phyloP scores from a whole-genome alignment of 2,797 vertebrate genomes.

The Spea hammondii region DNA sequence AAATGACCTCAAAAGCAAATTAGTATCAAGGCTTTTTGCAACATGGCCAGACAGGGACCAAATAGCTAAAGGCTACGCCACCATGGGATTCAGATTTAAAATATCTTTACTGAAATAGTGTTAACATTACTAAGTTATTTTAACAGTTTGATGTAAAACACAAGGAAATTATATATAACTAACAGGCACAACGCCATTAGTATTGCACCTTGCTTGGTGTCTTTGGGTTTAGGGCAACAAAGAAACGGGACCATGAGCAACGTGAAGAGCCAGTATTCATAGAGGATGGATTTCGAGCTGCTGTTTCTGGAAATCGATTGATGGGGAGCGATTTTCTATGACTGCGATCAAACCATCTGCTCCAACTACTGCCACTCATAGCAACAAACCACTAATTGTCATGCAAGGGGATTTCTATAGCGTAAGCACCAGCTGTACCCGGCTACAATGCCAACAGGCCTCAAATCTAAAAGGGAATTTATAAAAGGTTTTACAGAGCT shows the following conservation, averaged over 20 bases:
- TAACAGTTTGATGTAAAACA: no score
- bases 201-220: neutral
- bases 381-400: slow-evolving; percentile 45
- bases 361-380: slow-evolving; percentile 35
- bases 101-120: no score
- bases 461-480: neutral
- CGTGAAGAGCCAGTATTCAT: neutral
- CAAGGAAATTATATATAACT: no score
- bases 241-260: neutral
- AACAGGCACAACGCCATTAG: neutral
- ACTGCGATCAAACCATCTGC: slow-evolving; percentile 41
- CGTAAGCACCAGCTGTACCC: slow-evolving; percentile 36
- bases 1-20: no score
- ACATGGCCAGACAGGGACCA: no score
- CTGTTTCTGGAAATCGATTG: slow-evolving; percentile 6
- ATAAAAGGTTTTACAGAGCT: neutral
- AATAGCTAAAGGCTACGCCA: no score
- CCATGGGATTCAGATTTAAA: no score
- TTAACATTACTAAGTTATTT: no score
- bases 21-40: no score
- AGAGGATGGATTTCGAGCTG: neutral
- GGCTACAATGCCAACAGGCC: slow-evolving; percentile 21
- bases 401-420: slow-evolving; percentile 22
- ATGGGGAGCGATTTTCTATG: slow-evolving; percentile 21
- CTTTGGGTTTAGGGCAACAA: neutral